Conservation (phyloP, 2,797 vertebrate species). For the Rallus crepitans region DNA sequence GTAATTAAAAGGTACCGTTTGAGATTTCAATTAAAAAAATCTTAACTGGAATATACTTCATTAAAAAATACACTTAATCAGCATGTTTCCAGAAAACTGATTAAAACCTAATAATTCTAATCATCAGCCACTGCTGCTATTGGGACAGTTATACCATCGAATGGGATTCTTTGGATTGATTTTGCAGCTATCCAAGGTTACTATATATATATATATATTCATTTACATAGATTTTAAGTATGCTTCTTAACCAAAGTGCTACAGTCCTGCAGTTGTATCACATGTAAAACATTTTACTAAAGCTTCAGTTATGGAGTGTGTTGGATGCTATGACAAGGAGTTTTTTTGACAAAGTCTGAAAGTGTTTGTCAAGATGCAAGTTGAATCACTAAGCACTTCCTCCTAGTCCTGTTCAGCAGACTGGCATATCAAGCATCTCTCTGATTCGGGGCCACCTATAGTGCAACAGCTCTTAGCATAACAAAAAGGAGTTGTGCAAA, state of each 20-base stretch:
- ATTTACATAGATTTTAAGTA: not conserved
- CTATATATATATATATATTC: accelerated
- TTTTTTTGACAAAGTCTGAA: not conserved
- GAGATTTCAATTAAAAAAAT: not conserved
- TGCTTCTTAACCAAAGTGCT: not conserved
- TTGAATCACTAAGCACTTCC: not conserved
- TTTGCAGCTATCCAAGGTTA: not conserved
- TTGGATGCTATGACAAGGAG: not conserved
- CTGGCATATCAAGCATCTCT: not conserved
- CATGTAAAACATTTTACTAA: not conserved
- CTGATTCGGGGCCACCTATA: not conserved
- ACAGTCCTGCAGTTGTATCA: not conserved
- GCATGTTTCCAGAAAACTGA: not conserved
- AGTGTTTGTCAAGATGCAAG: not conserved
- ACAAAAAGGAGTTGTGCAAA: not conserved
- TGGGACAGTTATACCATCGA: not conserved
- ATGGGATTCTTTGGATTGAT: not conserved
- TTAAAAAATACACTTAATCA: not conserved
- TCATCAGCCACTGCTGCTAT: not conserved
- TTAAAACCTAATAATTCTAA: not conserved
- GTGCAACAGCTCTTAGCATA: not conserved
- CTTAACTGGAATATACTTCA: not conserved
- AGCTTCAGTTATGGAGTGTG: accelerated
- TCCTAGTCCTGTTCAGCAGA: not conserved
- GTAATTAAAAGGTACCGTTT: not conserved